Base-by-base conservation (phyloP, 2,888 invertebrate species). In the Marasmarcha lunaedactyla region DNA sequence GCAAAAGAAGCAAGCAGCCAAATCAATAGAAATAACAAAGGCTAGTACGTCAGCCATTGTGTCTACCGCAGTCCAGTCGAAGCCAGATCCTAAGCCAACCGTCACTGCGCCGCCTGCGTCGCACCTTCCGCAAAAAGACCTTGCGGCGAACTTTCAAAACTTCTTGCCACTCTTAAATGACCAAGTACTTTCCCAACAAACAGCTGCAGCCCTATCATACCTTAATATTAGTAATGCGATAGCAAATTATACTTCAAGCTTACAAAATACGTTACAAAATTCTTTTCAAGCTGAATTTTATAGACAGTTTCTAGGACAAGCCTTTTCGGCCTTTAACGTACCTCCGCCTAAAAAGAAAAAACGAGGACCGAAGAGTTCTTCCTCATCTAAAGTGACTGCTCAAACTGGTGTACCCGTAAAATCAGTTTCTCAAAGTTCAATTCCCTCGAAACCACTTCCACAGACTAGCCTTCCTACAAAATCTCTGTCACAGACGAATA, bases 271-370 rank as follows among this genome's bases (percentile, higher is more conserved):
- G 0, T 34, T 72, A n/a, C 73, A 72, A 42, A 73, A 68, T 46
- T 64, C 71, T 1, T 81, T 74, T 40, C 83, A 81, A 60, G 74
- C 79, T 0, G 81, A 81, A 47, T 81, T 74, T 47, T 83, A 74
- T 45, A 61, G 78, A 0, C 77, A 77, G 43, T 78, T 70, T 42
- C 50, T 81, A 15, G 65, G 64, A 0, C 73, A 72, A 45, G 63
- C 56, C 15, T 62, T 66, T n/a, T 58, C 73, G 1, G 55, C 76
- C 0, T 73, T 62, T 39, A 50, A 46, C 40, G 50, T 68, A 41
- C 72, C 69, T 1, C 70, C 72, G 2, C 60, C 63, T 2, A 79
- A 78, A 43, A 78, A 81, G 41, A 71, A 68, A 43, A 79, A 78
- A 48, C 68, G 81, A 1, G 73, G 64, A 1, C 73, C 76, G 0